Conservation (phyloP, 2,888 invertebrate genomes). For the Amblyteles armatorius region DNA sequence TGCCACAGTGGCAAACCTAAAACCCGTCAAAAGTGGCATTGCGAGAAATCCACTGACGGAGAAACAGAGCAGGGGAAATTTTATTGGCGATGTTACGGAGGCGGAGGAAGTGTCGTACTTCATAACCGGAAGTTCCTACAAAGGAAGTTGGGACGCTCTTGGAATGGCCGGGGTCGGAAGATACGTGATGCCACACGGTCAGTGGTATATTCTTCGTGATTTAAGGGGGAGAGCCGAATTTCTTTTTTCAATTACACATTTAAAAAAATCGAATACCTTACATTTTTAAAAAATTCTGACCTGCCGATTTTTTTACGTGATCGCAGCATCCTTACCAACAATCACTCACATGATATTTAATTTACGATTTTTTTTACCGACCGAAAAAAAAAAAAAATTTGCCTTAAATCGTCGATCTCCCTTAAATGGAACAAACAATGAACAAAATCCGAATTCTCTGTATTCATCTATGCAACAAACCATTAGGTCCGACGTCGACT, state of each 20-base stretch:
- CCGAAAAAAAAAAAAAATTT: no score
- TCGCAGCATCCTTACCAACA: no score
- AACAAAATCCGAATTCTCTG: background rate
- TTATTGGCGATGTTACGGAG: slow-evolving; percentile 61
- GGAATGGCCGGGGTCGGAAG: slow-evolving; percentile 88
- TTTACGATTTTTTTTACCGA: no score
- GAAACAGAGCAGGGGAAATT: slow-evolving; percentile 31
- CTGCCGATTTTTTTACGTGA: no score
- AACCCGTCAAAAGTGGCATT: slow-evolving; percentile 23
- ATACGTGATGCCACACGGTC: slow-evolving; percentile 88
- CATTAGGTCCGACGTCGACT: background rate
- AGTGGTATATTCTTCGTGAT: slow-evolving; percentile 58
- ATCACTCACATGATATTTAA: no score
- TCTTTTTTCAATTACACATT: no score
- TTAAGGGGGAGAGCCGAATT: background rate
- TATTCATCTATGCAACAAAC: background rate
- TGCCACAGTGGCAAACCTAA: slow-evolving; percentile 5
- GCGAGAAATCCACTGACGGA: slow-evolving; percentile 13
- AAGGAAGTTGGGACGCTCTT: slow-evolving; percentile 87
- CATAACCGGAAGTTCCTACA: slow-evolving; percentile 87
- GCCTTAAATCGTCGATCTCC: no score
- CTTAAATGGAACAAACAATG: background rate
- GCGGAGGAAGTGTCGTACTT: slow-evolving; percentile 76
- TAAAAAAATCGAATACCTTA: no score
- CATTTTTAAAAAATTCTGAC: no score